Conservation (phyloP, 1,140 invertebrate species). For the Sitobion miscanthi region DNA sequence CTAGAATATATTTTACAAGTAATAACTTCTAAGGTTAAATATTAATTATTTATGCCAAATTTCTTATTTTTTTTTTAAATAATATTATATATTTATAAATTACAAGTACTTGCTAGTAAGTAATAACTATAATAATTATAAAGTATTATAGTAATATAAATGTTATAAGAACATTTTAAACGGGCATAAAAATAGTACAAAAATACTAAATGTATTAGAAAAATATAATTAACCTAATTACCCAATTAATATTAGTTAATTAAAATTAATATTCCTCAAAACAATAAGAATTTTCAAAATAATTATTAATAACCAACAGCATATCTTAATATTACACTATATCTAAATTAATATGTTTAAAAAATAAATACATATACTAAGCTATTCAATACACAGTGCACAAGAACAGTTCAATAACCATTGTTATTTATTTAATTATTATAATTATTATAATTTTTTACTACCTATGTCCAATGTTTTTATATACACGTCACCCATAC, state of each 20-base stretch:
- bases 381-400: background rate
- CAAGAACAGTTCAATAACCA: background rate
- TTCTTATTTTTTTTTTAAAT: no score
- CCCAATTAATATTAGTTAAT: background rate
- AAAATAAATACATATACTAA: background rate
- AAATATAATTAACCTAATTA: background rate
- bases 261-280: background rate
- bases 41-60: no score
- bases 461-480: background rate
- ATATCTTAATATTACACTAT: no score
- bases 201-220: background rate
- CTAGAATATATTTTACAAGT: no score
- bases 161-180: no score
- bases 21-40: no score
- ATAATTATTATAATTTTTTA: background rate
- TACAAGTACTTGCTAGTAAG: no score
- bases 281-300: no score
- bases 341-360: background rate
- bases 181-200: background rate
- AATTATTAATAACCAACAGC: background rate
- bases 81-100: no score
- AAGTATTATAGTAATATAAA: no score
- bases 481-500: background rate
- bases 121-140: no score
- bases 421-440: background rate